Base-by-base conservation (phyloP, 2,888 invertebrate genomes). In the Seira ritae region DNA sequence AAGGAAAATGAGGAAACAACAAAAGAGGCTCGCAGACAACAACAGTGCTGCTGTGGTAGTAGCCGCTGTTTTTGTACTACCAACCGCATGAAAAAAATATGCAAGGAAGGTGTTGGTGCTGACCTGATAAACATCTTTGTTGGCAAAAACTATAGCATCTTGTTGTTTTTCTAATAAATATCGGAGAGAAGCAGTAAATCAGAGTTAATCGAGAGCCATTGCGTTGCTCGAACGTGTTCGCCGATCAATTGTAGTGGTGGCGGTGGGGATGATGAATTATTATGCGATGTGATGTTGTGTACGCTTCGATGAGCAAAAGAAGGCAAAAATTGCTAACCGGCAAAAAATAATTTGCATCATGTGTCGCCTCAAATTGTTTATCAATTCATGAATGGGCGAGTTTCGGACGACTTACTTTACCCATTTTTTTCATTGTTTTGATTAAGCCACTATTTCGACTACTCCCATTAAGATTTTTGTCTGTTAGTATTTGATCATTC, bases 351-450 rank as follows among this genome's bases (percentile, higher is more conserved):
- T 31, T 72, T 37, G 23, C 23, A 66, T 72, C 37, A 50, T 55
- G 67, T 67, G 71, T 78, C 46, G 70, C 68, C 78, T 55, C 70
- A 50, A 31, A 31, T 72, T 66, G 55, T 17, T 79, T 72, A 79
- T 72, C 66, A 66, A 79, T 79, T 71, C 79, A 79, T 79, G 37
- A 66, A 72, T 79, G 67, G 71, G 72, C 67, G 79, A 72, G 79
- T 72, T 79, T 31, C 31, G 31, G 31, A 31, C 31, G 31, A 8
- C 31, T 31, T 31, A 31, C 31, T 31, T 31, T 31, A 31, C 31
- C 31, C 31, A 31, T 31, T 31, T 31, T 31, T 31, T 31, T 31
- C 31, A 31, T 31, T 31, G 31, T 55, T 71, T 71, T 71, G 55
- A 71, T 71, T 55, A 71, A 60, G 71, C 24, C 15, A 55, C 55